Base-by-base conservation (phyloP, 1,140 invertebrate genomes). In the Drosophila persimilis region DNA sequence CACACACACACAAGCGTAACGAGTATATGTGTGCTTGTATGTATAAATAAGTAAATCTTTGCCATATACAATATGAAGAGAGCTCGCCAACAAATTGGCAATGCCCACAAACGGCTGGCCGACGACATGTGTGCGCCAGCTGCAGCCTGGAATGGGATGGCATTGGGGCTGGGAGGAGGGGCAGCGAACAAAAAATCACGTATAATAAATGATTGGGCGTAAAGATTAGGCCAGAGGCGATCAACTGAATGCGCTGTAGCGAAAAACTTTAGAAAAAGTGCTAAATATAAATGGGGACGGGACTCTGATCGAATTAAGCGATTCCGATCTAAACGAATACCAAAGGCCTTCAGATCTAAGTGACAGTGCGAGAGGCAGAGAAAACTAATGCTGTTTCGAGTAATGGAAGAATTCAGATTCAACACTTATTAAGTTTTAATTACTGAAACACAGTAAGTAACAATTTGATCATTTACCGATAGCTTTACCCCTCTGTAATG, bases 101-200 rank as follows among this genome's bases (percentile, higher is more conserved):
- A 77, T 53, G 66, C 75, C 51, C 43, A 66, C 58, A 62, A 74
- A 74, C 59, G 52, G 65, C 52, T 58, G 51, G 60, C 56, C 47
- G 76, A 77, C 53, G 67, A 86, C 80, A 85, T 85, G 64, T 85
- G 80, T 80, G 73, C 80, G 66, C 65, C 80, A 85, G 73, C 80
- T 86, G 80, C 54, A 39, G 11, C 35, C 35, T 69, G 65, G 65
- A 64, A 48, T 57, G 47, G 43, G 65, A 41, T 41, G 26, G 63
- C 26, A 63, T 17, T 48, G 24, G n/a, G 13, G 31, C 6, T 22
- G 11, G 48, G 43, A 11, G 44, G 17, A 11, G 51, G 17, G 22
- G 22, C 45, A 47, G 46, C 46, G 22, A 13, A 39, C 31, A 45
- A 71, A 71, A 71, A 70, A 69, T 70, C 13, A 55, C 55, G 46